A percentile compares a stretch with the other conserved stretches of the same genome.
phyloP scores from a whole-genome alignment of 2,797 vertebrate species.

The Perdix hodgsoniae region DNA sequence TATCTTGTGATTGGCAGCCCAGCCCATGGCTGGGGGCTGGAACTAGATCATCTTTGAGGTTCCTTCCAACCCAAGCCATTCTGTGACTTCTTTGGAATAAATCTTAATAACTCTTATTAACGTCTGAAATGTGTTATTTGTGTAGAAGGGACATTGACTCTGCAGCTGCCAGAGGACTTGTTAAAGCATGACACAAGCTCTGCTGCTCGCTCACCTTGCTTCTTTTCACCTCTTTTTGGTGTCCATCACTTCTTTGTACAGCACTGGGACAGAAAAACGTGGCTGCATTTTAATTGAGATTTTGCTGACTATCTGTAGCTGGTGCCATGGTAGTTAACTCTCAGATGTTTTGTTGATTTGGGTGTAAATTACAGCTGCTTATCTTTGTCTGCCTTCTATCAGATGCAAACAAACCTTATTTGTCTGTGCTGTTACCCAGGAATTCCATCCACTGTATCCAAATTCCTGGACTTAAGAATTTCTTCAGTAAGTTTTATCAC shows the following conservation, averaged over 20 bases:
- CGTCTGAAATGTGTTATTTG: neutral
- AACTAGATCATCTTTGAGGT: no score
- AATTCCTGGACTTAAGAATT: neutral
- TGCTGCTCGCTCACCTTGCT: neutral
- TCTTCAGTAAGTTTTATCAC: neutral
- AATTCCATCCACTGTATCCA: neutral
- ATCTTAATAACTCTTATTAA: neutral
- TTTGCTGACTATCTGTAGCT: neutral
- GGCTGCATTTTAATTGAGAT: neutral
- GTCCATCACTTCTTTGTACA: neutral
- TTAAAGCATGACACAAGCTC: neutral
- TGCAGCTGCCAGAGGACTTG: fast-evolving
- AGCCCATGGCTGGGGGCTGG: no score
- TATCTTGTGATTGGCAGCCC: no score
- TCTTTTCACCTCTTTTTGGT: neutral
- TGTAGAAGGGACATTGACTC: fast-evolving
- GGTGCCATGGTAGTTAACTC: neutral
- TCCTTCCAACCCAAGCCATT: no score
- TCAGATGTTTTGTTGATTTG: neutral
- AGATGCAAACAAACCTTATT: neutral
- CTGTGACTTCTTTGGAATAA: neutral
- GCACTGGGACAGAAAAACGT: neutral
- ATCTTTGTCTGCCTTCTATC: neutral
- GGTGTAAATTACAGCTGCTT: neutral
- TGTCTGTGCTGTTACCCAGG: fast-evolving